Evolutionary conservation across 64 coral and sea anemone species (phyloP), one percentile per base, ranked within the genome.

Genomic region (Stichodactyla mertensii): DNA sequence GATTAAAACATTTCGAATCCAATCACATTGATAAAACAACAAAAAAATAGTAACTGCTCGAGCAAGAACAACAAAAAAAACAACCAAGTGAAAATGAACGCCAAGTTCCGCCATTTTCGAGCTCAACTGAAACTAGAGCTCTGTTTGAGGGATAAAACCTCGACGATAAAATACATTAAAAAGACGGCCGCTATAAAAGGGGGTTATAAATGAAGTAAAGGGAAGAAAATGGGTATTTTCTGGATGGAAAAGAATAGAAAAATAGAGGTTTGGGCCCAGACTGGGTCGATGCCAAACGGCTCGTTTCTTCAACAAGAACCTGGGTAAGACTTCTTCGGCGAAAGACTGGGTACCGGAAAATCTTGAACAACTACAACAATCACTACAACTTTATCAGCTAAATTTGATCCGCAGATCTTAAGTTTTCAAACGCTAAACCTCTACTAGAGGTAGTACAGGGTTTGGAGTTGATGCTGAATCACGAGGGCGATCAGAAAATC

Each of bases 281-380:
- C 83, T 85, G 83, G 78, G 78, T 81, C 78, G 78, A 81, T 52
- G 78, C 78, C 78, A 81, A 81, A 81, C 78, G 78, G 78, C 78
- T 81, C 78, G 51, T 87, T 91, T 45, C 89, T 92, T 92, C 87
- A 62, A 85, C 83, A 92, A 92, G 92, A 92, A 97, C 94, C 94
- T 97, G 94, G 94, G 94, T 82, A 92, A 92, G 88, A 93, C 88
- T 86, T 90, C 82, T 80, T 87, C 84, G 84, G 86, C 88, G 91
- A 89, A 97, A 92, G 94, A 87, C 94, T 97, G 94, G 94, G 94
- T 90, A 89, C 94, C 91, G 94, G 91, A 97, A 90, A 87, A 85
- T 85, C 56, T 45, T 16, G 14, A 31, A 26, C 69, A 74, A 22
- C 69, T 31, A 74, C 69, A 74, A 70, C 62, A 31, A 55, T 51